Conservation (phyloP, 2,888 invertebrate species). For the Pyrocoelia pectoralis region DNA sequence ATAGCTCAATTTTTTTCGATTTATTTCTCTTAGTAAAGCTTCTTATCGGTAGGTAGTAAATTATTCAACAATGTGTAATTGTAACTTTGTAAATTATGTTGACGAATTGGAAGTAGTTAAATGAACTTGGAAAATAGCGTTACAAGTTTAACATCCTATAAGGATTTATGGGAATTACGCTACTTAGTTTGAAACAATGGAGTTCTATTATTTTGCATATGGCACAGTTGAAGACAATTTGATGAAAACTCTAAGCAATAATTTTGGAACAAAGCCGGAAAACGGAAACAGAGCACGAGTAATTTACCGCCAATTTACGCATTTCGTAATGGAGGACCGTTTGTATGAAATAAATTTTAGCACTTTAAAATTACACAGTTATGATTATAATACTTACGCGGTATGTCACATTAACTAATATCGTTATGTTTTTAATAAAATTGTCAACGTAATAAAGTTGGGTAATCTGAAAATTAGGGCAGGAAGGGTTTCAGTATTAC, state of each 20-base stretch:
- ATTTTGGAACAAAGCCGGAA: neutral
- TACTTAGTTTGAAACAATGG: neutral
- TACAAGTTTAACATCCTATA: neutral
- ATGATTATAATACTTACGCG: neutral
- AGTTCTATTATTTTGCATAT: neutral
- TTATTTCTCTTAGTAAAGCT: too few species aligned
- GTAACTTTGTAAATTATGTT: neutral
- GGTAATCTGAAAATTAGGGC: neutral
- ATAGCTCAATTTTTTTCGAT: neutral
- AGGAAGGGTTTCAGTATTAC: neutral
- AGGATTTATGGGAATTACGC: neutral
- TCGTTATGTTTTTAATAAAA: neutral
- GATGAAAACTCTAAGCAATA: slow-evolving; percentile 1
- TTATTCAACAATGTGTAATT: neutral
- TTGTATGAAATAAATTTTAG: neutral
- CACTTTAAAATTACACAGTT: neutral
- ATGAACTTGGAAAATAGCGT: neutral
- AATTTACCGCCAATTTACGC: neutral
- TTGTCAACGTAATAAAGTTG: neutral
- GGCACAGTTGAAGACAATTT: neutral
- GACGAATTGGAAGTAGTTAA: neutral
- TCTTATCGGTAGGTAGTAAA: neutral
- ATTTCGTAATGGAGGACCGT: neutral
- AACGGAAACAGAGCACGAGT: slow-evolving; percentile 1
- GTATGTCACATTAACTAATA: neutral